phyloP scores from a whole-genome alignment of 2,797 vertebrate genomes.

The Tragopan temminckii region DNA sequence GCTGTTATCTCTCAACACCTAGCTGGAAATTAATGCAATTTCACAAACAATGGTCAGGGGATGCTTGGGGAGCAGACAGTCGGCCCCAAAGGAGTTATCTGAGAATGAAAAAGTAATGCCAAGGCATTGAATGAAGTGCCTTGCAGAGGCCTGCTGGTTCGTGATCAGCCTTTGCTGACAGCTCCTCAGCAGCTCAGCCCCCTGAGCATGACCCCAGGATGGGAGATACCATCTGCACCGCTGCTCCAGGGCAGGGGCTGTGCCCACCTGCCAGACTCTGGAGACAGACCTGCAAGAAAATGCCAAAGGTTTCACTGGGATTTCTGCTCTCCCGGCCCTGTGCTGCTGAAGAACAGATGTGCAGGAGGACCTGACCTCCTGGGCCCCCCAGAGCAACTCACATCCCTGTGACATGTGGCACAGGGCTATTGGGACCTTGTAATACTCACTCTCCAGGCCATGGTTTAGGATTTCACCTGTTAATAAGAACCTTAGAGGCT shows the following conservation, averaged over 20 bases:
- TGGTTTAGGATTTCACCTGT: neutral
- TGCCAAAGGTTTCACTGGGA: neutral
- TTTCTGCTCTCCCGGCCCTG: neutral
- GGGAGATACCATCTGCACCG: neutral
- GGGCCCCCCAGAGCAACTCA: too few species aligned
- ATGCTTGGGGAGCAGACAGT: neutral
- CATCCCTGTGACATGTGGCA: neutral
- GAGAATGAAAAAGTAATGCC: neutral
- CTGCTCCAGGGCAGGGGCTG: neutral
- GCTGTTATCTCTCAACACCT: neutral
- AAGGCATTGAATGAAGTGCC: neutral
- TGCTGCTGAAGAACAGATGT: neutral
- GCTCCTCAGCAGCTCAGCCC: neutral
- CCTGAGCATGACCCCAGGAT: neutral
- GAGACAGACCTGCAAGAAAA: neutral
- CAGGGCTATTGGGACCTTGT: too few species aligned
- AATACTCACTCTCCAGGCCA: neutral
- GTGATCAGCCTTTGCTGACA: neutral
- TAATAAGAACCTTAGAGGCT: neutral
- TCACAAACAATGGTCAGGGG: neutral
- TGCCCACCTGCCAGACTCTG: rapidly evolving
- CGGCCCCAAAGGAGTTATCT: neutral
- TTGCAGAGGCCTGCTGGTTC: neutral
- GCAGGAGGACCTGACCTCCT: neutral
- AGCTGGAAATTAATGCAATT: neutral